Percentiles rank a stretch among this genome's conserved stretches.
These are phyloP conservation scores for Drosophila arizonae DNA, from an alignment of 1,140 invertebrate genomes.

Conservation along the genomic window DNA sequence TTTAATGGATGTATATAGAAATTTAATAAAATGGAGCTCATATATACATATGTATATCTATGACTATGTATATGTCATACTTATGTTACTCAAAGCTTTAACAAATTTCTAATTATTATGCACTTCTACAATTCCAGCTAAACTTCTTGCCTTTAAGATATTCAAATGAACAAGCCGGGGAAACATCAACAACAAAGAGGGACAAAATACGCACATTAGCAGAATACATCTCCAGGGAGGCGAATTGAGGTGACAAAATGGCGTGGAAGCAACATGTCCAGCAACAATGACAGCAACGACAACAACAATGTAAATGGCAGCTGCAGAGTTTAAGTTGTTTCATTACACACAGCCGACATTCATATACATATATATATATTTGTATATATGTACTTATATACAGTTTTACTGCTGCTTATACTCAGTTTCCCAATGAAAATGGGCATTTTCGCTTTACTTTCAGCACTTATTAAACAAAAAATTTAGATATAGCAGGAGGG, in stretches of 20 bases:
- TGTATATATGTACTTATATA: not conserved
- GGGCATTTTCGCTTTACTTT: not conserved
- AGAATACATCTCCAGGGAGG: constrained; percentile 26
- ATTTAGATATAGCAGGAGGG: no score
- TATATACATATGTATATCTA: no score
- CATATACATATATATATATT: not conserved
- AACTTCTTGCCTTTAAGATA: constrained; percentile 8
- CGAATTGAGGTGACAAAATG: constrained; percentile 45
- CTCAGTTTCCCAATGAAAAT: not conserved
- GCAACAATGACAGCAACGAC: not conserved
- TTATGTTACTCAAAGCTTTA: not conserved
- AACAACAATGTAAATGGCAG: not conserved
- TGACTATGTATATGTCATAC: no score
- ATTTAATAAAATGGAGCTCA: no score
- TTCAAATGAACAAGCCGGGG: constrained; percentile 29
- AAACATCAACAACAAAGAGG: constrained; percentile 23
- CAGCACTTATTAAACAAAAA: not conserved
- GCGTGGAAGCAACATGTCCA: constrained; percentile 32
- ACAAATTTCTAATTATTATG: not conserved
- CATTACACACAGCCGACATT: constrained; percentile 25
- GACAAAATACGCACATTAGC: constrained; percentile 17
- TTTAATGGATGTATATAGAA: no score
- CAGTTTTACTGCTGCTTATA: not conserved
- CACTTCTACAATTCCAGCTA: not conserved
- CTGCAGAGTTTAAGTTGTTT: constrained; percentile 35